phyloP scores from a whole-genome alignment of 1,140 invertebrate genomes.

The Scaptomyza pallida region DNA sequence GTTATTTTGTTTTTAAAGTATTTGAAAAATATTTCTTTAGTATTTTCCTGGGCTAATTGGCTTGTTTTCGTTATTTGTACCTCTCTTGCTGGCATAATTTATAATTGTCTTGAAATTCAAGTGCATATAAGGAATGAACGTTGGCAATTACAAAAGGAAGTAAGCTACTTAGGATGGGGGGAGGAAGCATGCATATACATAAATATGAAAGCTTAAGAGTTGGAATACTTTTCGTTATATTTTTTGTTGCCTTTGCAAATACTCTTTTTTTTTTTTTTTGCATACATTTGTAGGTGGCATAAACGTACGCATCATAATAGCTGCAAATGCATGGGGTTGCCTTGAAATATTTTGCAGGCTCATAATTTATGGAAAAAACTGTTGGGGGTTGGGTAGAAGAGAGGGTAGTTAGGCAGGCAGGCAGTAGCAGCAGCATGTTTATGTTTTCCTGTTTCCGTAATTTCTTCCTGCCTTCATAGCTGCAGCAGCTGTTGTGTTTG shows the following conservation, averaged over 20 bases:
- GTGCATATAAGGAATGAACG: constrained; percentile 37
- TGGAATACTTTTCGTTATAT: not conserved
- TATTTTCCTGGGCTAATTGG: not conserved
- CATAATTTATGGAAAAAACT: constrained; percentile 80
- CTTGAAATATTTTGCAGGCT: constrained; percentile 71
- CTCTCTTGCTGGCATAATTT: constrained; percentile 23
- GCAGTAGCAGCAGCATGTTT: constrained; percentile 65
- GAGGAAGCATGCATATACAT: constrained; percentile 67
- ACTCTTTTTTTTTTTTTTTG: constrained; percentile 10
- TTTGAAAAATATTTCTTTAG: too few species aligned
- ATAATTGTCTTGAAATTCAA: constrained; percentile 48
- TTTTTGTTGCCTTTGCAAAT: constrained; percentile 16
- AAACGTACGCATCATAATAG: constrained; percentile 63
- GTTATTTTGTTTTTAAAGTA: too few species aligned
- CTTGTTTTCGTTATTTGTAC: not conserved
- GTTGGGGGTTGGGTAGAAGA: constrained; percentile 40
- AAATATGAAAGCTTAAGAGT: constrained; percentile 39
- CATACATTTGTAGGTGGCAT: constrained; percentile 4
- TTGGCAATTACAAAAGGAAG: constrained; percentile 25
- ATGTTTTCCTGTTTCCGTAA: constrained; percentile 81
- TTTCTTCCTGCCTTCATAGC: constrained; percentile 69
- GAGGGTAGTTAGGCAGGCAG: constrained; percentile 29
- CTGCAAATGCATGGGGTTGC: too few species aligned
- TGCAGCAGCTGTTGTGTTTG: constrained; percentile 35
- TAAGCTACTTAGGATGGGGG: not conserved